Conservation (phyloP, 2,888 invertebrate species). For the Melanostoma mellinum region DNA sequence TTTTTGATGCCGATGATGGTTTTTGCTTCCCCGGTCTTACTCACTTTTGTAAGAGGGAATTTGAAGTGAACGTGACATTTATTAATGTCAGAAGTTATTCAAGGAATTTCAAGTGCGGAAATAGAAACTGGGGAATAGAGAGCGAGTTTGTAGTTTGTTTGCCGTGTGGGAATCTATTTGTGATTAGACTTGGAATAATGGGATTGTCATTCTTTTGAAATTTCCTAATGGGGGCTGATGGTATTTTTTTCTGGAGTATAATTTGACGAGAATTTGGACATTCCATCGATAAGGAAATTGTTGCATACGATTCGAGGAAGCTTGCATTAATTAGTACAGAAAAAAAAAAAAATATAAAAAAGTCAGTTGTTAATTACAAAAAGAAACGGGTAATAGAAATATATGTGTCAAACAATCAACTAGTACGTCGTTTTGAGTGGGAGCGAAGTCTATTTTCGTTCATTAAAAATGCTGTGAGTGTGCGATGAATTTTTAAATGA, state of each 20-base stretch:
- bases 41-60: constrained; percentile 34
- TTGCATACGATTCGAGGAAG: too few species aligned
- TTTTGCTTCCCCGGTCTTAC: constrained; percentile 13
- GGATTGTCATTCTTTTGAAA: constrained; percentile 19
- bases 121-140: constrained; percentile 22
- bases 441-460: too few species aligned
- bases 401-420: too few species aligned
- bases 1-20: constrained; percentile 14
- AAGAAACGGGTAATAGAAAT: too few species aligned
- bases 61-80: constrained; percentile 69
- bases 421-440: too few species aligned
- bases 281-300: too few species aligned
- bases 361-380: too few species aligned
- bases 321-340: too few species aligned
- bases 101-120: constrained; percentile 58
- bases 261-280: too few species aligned
- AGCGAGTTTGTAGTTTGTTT: constrained; percentile 44
- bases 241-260: constrained; percentile 1
- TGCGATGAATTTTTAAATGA: too few species aligned
- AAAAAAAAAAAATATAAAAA: too few species aligned
- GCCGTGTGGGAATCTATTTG: constrained; percentile 66
- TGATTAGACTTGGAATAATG: constrained; percentile 66
- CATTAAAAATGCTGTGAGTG: too few species aligned
- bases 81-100: constrained; percentile 67
- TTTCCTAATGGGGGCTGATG: constrained; percentile 39